A percentile compares a stretch with the other conserved stretches of the same genome.
Conservation (phyloP, 2,113 vertebrate genomes). For the Odocoileus virginianus region DNA sequence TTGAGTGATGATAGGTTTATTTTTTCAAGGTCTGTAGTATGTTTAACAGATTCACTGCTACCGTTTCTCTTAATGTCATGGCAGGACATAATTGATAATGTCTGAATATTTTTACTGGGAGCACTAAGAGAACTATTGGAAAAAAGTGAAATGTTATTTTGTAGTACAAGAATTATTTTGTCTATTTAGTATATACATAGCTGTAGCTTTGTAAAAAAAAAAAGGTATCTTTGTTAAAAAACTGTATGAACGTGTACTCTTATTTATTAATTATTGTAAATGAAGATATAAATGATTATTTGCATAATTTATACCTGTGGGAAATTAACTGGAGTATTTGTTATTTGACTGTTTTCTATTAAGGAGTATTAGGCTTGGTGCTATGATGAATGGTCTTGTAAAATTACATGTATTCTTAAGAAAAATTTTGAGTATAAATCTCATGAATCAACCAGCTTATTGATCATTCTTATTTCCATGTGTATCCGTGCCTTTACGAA, state of each 20-base stretch:
- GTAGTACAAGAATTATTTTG: constrained; percentile 81
- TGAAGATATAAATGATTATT: constrained; percentile 63
- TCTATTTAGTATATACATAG: constrained; percentile 69
- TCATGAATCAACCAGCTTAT: not conserved
- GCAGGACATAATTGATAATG: constrained; percentile 65
- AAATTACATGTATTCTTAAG: constrained; percentile 52
- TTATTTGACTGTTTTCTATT: constrained; percentile 58
- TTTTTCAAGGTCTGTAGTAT: constrained; percentile 29
- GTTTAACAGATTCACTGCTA: constrained; percentile 69
- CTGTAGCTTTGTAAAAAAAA: constrained; percentile 75
- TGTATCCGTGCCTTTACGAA: not conserved
- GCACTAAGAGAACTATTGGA: constrained; percentile 58
- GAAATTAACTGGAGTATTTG: constrained; percentile 73
- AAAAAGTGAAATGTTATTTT: constrained; percentile 76
- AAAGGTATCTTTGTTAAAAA: constrained; percentile 76
- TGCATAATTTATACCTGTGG: constrained; percentile 68
- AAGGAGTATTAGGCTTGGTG: constrained; percentile 64
- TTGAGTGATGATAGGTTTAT: not conserved
- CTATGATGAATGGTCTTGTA: constrained; percentile 58
- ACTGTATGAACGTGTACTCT: constrained; percentile 66
- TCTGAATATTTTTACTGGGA: constrained; percentile 74
- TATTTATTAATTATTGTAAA: constrained; percentile 81
- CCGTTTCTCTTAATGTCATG: constrained; percentile 64
- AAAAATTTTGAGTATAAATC: constrained; percentile 64
- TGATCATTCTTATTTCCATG: not conserved